Conservation (phyloP, 2,797 vertebrate species). For the Fratercula arctica region DNA sequence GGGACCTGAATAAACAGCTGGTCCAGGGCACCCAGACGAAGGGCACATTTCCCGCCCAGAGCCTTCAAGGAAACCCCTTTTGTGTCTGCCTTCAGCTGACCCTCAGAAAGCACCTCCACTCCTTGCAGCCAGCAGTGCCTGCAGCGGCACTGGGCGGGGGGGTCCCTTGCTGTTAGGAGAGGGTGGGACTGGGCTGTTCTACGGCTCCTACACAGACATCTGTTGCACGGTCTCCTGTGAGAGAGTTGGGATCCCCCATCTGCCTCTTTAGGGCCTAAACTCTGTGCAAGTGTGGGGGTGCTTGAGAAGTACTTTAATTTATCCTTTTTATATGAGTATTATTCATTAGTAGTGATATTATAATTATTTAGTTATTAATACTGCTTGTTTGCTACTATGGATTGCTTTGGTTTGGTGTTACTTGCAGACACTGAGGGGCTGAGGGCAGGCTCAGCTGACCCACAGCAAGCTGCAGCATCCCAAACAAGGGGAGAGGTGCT, state of each 20-base stretch:
- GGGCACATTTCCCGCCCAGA: background rate
- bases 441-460: background rate
- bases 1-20: constrained; percentile 46
- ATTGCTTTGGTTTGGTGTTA: background rate
- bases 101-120: background rate
- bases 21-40: background rate
- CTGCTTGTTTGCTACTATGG: background rate
- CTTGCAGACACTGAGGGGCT: background rate
- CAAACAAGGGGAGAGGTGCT: fast-evolving
- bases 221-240: background rate
- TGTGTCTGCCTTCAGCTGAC: background rate
- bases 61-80: background rate
- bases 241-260: background rate
- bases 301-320: background rate
- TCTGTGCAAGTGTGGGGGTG: background rate
- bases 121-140: background rate
- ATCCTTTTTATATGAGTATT: background rate
- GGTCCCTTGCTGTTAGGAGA: background rate
- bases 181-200: background rate
- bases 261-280: background rate
- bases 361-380: background rate
- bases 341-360: background rate
- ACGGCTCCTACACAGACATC: background rate
- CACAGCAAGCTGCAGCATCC: background rate
- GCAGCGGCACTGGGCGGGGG: fast-evolving